Percentiles rank a stretch among this genome's conserved stretches.
These are phyloP conservation scores for Alethe castanea DNA, from an alignment of 2,113 vertebrate species.

Conservation along the genomic window DNA sequence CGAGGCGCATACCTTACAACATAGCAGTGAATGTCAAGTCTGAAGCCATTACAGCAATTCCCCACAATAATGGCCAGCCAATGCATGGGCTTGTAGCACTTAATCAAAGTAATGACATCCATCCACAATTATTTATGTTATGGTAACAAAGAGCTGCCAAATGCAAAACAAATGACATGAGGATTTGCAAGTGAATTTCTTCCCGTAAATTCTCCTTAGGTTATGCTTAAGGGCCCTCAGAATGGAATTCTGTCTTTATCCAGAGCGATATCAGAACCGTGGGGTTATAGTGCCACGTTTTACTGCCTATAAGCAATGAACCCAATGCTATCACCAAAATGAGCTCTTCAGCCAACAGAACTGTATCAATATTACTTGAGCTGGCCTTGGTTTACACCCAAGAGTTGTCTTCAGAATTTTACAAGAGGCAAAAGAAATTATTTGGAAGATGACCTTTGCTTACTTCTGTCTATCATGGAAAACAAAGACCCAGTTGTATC, in stretches of 20 bases:
- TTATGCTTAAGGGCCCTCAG: neutral
- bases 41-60: constrained; percentile 68
- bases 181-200: constrained; percentile 58
- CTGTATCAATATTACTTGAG: neutral
- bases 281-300: neutral
- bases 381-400: neutral
- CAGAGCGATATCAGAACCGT: neutral
- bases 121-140: constrained; percentile 67
- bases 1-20: constrained; percentile 33
- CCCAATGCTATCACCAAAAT: neutral
- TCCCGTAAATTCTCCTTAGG: constrained; percentile 58
- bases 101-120: constrained; percentile 63
- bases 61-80: constrained; percentile 66
- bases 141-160: constrained; percentile 63
- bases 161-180: constrained; percentile 73
- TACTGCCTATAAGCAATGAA: neutral
- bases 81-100: constrained; percentile 52
- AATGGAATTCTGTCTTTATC: constrained; percentile 2
- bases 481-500: neutral
- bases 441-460: neutral
- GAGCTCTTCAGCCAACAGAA: neutral
- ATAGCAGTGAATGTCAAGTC: constrained; percentile 52
- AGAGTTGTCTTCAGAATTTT: neutral
- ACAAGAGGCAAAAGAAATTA: neutral
- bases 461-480: neutral